Evolutionary conservation across 2,113 vertebrate species (phyloP), one percentile per base, ranked within the genome.

Genomic region (Sialia sialis): DNA sequence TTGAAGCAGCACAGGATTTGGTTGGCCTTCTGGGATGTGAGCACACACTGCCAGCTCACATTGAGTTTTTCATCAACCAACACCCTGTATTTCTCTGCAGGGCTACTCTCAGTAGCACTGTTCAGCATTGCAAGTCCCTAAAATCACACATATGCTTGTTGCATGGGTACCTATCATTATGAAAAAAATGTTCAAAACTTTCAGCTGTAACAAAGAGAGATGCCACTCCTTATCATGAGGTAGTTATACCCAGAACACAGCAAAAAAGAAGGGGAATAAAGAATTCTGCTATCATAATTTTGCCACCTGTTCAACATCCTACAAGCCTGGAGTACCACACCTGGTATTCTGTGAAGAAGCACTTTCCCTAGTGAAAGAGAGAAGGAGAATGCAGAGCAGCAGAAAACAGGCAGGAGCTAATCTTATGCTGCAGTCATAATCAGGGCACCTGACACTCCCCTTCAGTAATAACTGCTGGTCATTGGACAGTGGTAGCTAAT

Each of bases 71-170:
- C 60, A 66, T 73, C 27, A 51, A 16, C 11, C 4, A 1, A 9
- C 8, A 32, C 1, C 10, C 11, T 0, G 0, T 25, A 27, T 66
- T 74, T 74, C 52, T 44, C 36, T 32, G 19, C 23, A 29, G 19
- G 23, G 16, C 36, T 43, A 7, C 27, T 59, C 32, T 51, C 44
- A 52, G 1, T n/a, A 62, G 4, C 23, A n/a, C 15, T 76, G 29
- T 49, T 72, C 48, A 59, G 22, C 23, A 58, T 21, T 44, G 0
- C 18, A 83, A 55, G 23, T 51, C 18, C 13, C 15, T 76, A 39
- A 86, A 79, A 41, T 59, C 30, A 21, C 10, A 7, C 11, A 7
- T 14, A 13, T 10, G 0, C 2, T 76, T 76, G 41, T 48, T 66
- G n/a, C 16, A 52, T 10, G 11, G 29, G 13, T 20, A 83, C 7